Evolutionary conservation across 2,797 vertebrate species (phyloP).

Genomic region (Diplodus puntazzo): DNA sequence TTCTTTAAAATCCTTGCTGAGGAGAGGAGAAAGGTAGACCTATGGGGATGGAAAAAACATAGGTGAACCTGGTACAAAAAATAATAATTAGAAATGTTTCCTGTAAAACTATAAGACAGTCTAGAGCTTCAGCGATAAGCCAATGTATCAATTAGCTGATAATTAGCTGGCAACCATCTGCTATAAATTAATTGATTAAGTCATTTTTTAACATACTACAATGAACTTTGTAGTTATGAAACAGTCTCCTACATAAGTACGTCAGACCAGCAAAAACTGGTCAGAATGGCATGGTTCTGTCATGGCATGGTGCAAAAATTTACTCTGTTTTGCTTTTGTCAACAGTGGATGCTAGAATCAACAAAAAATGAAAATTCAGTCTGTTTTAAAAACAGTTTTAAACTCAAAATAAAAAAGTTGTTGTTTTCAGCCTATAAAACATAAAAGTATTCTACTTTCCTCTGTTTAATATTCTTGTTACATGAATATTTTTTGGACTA

Average conservation of each 20-base stretch:
- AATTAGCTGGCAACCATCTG: no score
- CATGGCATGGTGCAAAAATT: no score
- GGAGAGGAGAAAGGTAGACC: conserved; percentile 94
- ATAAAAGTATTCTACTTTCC: not conserved
- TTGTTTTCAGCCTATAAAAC: not conserved
- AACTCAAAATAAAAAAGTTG: not conserved
- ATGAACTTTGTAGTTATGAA: no score
- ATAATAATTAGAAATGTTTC: not conserved
- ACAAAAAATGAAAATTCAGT: no score
- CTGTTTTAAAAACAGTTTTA: not conserved
- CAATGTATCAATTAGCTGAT: no score
- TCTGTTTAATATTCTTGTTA: not conserved
- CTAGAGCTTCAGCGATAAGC: not conserved
- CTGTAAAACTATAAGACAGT: not conserved
- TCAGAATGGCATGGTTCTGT: no score
- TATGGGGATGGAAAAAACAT: conserved; percentile 49
- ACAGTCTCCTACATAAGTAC: no score
- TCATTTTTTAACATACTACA: no score
- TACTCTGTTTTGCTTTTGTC: no score
- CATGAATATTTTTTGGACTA: not conserved
- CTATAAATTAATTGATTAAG: no score
- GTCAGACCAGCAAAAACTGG: no score
- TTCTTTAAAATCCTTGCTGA: conserved; percentile 95
- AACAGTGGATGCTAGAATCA: no score
- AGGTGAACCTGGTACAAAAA: not conserved